A percentile compares a stretch with the other conserved stretches of the same genome.
phyloP scores from a whole-genome alignment of 2,113 vertebrate species.

The Aspiorhynchus laticeps region DNA sequence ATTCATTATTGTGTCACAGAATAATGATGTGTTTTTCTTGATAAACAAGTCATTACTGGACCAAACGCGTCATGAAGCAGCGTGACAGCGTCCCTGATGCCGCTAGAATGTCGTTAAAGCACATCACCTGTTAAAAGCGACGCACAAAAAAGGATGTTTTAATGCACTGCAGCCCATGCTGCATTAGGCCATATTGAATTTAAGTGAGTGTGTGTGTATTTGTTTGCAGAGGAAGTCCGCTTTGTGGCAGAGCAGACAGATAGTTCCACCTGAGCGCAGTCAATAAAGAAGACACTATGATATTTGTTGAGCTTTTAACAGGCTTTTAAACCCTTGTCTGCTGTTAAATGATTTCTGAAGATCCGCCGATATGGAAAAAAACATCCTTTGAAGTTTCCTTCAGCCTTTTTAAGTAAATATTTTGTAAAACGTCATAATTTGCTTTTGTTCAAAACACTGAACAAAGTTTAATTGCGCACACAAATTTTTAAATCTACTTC shows the following conservation, averaged over 20 bases:
- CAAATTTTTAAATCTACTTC: background rate
- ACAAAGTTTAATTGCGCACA: background rate
- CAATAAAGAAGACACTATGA: conserved; percentile 45
- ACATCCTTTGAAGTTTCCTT: conserved; percentile 2
- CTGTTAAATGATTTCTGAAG: conserved; percentile 20
- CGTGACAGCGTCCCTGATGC: background rate
- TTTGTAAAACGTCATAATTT: background rate
- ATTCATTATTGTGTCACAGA: background rate
- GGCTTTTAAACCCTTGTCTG: conserved; percentile 51
- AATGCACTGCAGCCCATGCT: background rate
- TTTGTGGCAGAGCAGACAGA: conserved; percentile 40
- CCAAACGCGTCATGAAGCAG: background rate
- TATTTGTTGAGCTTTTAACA: conserved; percentile 61
- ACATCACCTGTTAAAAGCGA: conserved; percentile 34
- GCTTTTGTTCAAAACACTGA: background rate
- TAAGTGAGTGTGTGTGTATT: conserved; percentile 4
- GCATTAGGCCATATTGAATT: conserved; percentile 22
- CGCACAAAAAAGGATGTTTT: conserved; percentile 14
- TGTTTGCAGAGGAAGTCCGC: conserved; percentile 53
- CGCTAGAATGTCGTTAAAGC: conserved; percentile 14
- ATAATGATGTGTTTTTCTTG: background rate
- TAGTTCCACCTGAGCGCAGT: conserved; percentile 12
- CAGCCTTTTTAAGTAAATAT: background rate
- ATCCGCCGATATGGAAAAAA: background rate
- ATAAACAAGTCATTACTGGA: background rate